These are phyloP conservation scores for Lypha dubia DNA, from an alignment of 2,888 invertebrate species.

Conservation along the genomic window DNA sequence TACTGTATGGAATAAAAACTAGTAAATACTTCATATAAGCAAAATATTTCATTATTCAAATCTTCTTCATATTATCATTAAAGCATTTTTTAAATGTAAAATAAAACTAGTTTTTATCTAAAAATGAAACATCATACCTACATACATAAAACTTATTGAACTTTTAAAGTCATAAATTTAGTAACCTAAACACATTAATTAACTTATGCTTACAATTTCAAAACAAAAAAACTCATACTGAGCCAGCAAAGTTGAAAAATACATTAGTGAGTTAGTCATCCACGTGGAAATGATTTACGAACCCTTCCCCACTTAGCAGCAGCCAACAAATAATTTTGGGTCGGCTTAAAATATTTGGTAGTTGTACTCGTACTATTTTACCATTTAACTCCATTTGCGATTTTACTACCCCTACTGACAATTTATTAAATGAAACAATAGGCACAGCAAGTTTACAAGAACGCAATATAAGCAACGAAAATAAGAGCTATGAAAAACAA, in stretches of 20 bases:
- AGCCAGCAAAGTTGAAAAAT: constrained; percentile 51
- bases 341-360: not conserved
- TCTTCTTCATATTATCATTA: not conserved
- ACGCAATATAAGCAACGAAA: not conserved
- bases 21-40: too few species aligned
- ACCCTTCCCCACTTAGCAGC: not conserved
- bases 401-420: constrained; percentile 7
- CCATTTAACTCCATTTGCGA: constrained; percentile 6
- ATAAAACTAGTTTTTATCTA: not conserved
- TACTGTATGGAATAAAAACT: too few species aligned
- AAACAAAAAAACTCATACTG: constrained; percentile 17
- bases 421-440: constrained; percentile 11
- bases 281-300: constrained; percentile 65
- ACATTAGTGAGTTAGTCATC: constrained; percentile 49
- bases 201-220: constrained; percentile 11
- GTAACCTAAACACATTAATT: constrained; percentile 54
- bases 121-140: not conserved
- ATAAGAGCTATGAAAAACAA: not conserved
- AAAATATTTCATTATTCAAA: not conserved
- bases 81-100: not conserved
- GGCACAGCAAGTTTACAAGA: not conserved
- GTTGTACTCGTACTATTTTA: not conserved
- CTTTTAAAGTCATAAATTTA: constrained; percentile 55
- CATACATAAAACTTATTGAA: constrained; percentile 16
- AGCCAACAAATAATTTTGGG: not conserved